A percentile compares a stretch with the other conserved stretches of the same genome.
These are phyloP conservation scores for Tiphia femorata DNA, from an alignment of 2,888 invertebrate genomes.

Conservation along the genomic window DNA sequence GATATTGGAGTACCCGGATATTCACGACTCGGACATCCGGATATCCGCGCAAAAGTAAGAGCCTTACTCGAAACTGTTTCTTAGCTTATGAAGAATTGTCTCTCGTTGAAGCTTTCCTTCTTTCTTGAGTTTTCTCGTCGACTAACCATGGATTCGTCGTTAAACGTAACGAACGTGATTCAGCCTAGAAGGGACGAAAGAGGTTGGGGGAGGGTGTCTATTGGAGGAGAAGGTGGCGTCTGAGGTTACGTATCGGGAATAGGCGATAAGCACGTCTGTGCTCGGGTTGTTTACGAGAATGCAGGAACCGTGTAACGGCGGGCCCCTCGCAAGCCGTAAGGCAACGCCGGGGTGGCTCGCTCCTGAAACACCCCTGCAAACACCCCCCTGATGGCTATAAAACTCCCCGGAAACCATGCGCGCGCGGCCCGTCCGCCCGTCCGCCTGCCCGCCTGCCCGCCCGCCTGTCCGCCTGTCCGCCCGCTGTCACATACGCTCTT, in stretches of 20 bases:
- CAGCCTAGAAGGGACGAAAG: neutral
- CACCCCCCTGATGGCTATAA: constrained; percentile 56
- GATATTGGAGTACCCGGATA: too few relatives aligned
- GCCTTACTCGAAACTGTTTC: too few relatives aligned
- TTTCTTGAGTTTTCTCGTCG: too few relatives aligned
- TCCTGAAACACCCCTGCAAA: constrained; percentile 47
- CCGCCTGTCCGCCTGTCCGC: constrained; percentile 36
- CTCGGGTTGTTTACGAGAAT: constrained; percentile 56
- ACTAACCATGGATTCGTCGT: too few relatives aligned
- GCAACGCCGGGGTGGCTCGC: constrained; percentile 44
- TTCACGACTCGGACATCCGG: too few relatives aligned
- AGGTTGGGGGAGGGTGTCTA: neutral
- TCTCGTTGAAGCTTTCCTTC: too few relatives aligned
- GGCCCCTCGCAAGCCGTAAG: constrained; percentile 45
- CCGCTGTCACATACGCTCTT: constrained; percentile 61
- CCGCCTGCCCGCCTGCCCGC: constrained; percentile 21
- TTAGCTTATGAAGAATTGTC: too few relatives aligned
- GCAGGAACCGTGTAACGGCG: constrained; percentile 61
- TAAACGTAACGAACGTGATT: too few relatives aligned
- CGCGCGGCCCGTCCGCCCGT: constrained; percentile 20
- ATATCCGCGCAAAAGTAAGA: too few relatives aligned
- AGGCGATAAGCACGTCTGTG: constrained; percentile 46
- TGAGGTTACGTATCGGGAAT: constrained; percentile 31
- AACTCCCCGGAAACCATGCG: constrained; percentile 53
- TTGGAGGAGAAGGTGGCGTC: neutral